A percentile compares a stretch with the other conserved stretches of the same genome.
Conservation (phyloP, 2,797 vertebrate species). For the Hemitrygon akajei region DNA sequence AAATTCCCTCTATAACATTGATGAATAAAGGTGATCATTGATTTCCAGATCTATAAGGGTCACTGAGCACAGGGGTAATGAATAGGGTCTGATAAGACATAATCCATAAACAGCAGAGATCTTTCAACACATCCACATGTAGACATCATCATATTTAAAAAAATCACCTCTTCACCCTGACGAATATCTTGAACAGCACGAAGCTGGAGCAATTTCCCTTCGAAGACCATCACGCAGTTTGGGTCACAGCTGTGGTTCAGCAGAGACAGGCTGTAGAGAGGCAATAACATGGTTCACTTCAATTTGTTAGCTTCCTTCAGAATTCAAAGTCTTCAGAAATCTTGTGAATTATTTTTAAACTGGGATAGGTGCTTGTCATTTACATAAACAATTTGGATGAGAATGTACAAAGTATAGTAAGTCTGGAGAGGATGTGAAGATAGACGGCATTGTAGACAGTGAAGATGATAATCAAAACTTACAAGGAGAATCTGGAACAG, state of each 20-base stretch:
- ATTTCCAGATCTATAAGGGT: too few species aligned
- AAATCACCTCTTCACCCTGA: constrained; percentile 79
- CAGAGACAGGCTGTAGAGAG: constrained; percentile 74
- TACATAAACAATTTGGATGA: too few species aligned
- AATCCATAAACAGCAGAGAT: not conserved
- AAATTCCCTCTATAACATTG: too few species aligned
- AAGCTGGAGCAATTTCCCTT: constrained; percentile 73
- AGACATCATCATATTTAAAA: not conserved
- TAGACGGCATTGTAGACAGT: too few species aligned
- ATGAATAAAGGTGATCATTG: too few species aligned
- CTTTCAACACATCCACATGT: too few species aligned
- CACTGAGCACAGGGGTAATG: not conserved
- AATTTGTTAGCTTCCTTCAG: not conserved
- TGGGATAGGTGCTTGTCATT: too few species aligned
- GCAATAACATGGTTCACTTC: not conserved
- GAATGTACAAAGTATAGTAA: too few species aligned
- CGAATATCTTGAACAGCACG: constrained; percentile 69
- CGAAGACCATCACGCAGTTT: constrained; percentile 86
- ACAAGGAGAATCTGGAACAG: too few species aligned
- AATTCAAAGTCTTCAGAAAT: not conserved
- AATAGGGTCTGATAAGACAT: not conserved
- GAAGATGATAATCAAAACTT: too few species aligned
- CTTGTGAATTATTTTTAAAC: too few species aligned
- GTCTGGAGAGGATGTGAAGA: too few species aligned
- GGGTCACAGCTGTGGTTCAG: constrained; percentile 92